phyloP scores from a whole-genome alignment of 2,113 vertebrate genomes.

The Pitta sordida region DNA sequence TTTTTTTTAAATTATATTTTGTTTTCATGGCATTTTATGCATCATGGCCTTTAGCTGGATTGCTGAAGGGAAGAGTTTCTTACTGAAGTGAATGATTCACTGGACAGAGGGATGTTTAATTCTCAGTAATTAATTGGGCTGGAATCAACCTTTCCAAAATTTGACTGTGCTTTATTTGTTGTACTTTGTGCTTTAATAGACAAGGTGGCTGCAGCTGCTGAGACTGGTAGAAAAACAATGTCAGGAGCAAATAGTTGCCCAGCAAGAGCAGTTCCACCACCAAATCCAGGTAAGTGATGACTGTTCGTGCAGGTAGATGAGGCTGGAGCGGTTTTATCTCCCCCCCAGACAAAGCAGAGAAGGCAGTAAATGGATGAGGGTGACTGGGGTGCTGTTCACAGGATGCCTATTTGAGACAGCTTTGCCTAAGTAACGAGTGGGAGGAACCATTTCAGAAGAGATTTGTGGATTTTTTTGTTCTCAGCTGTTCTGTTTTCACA shows the following conservation, averaged over 20 bases:
- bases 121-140: background rate
- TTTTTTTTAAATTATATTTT: background rate
- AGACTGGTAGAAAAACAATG: conserved; percentile 90
- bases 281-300: conserved; percentile 85
- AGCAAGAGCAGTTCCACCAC: conserved; percentile 91
- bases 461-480: background rate
- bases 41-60: background rate
- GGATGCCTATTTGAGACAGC: background rate
- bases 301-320: background rate
- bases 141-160: background rate
- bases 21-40: background rate
- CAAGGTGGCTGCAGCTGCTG: conserved; percentile 89
- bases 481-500: background rate
- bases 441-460: background rate
- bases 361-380: background rate
- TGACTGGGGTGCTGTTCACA: background rate
- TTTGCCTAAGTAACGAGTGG: background rate
- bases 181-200: conserved; percentile 72
- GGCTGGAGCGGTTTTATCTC: background rate
- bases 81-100: background rate
- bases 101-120: background rate
- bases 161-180: background rate
- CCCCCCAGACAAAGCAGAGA: background rate
- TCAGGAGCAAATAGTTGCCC: conserved; percentile 88
- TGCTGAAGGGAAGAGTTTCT: background rate